phyloP scores from a whole-genome alignment of 2,888 invertebrate species.

The Oxytorus armatus region DNA sequence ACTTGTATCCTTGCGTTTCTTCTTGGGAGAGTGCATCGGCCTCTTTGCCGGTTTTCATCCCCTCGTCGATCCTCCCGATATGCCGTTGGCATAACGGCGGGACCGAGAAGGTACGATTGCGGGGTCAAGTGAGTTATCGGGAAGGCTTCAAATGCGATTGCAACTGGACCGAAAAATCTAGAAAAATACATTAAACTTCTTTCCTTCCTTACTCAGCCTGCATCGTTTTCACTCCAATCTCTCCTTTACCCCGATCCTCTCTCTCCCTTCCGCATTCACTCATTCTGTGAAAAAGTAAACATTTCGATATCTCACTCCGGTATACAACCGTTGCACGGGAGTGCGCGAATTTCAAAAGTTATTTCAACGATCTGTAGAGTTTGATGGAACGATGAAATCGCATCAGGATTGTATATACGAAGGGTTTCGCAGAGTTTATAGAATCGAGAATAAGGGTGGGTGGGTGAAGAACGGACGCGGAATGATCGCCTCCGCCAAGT shows the following conservation, averaged over 20 bases:
- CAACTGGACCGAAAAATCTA: slow-evolving; percentile 65
- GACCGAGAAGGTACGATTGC: neutral
- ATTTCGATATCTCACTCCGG: slow-evolving; percentile 54
- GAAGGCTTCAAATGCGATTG: slow-evolving; percentile 66
- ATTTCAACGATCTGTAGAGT: slow-evolving; percentile 42
- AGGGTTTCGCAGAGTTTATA: slow-evolving; percentile 12
- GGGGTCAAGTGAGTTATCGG: slow-evolving; percentile 73
- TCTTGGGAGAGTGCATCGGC: slow-evolving; percentile 59
- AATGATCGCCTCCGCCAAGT: slow-evolving; percentile 43
- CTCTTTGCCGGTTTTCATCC: slow-evolving; percentile 33
- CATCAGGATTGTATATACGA: slow-evolving; percentile 38
- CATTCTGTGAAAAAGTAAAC: slow-evolving; percentile 35
- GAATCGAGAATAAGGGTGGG: slow-evolving; percentile 5
- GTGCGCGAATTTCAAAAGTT: slow-evolving; percentile 58
- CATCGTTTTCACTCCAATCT: slow-evolving; percentile 2
- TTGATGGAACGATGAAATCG: slow-evolving; percentile 49
- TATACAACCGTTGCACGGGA: slow-evolving; percentile 6
- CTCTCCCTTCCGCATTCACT: neutral
- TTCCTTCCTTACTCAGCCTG: neutral
- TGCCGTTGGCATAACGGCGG: slow-evolving; percentile 12
- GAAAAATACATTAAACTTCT: slow-evolving; percentile 71
- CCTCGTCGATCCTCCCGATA: slow-evolving; percentile 30
- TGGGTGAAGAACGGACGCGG: neutral
- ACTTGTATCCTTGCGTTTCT: slow-evolving; percentile 71
- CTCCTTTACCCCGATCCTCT: neutral